A percentile compares a stretch with the other conserved stretches of the same genome.
These are phyloP conservation scores for Pogonognathellus flavescens DNA, from an alignment of 1,140 invertebrate species.

Conservation along the genomic window DNA sequence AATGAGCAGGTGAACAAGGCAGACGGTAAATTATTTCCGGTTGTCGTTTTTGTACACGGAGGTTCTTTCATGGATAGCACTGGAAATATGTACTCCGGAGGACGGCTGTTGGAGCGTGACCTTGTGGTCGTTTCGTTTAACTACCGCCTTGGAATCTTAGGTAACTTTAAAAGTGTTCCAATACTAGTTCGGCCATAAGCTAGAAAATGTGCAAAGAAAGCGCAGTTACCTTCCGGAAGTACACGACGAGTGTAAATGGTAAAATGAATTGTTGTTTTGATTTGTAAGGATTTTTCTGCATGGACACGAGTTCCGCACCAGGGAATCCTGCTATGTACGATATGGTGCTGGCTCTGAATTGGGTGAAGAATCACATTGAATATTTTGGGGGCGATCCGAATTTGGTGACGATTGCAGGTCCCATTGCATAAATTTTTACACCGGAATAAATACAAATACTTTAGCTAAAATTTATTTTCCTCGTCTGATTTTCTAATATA, in stretches of 20 bases:
- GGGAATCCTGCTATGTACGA: slow-evolving; percentile 63
- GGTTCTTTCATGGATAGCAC: slow-evolving; percentile 50
- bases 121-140: slow-evolving; percentile 52
- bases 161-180: neutral
- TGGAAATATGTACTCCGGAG: slow-evolving; percentile 22
- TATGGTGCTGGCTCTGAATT: slow-evolving; percentile 44
- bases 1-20: neutral
- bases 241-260: too few relatives aligned
- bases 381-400: slow-evolving; percentile 58
- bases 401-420: slow-evolving; percentile 54
- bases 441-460: too few relatives aligned
- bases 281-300: neutral
- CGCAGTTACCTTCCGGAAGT: too few relatives aligned
- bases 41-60: slow-evolving; percentile 54
- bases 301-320: slow-evolving; percentile 43
- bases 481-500: too few relatives aligned
- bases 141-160: slow-evolving; percentile 52
- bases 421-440: too few relatives aligned
- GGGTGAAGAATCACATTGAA: slow-evolving; percentile 48
- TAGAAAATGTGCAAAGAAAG: too few relatives aligned
- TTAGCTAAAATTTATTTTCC: too few relatives aligned
- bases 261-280: too few relatives aligned
- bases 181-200: too few relatives aligned
- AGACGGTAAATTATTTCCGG: slow-evolving; percentile 6
- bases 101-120: slow-evolving; percentile 42